Evolutionary conservation across 2,113 vertebrate genomes (phyloP).

Genomic region (Scomber japonicus): DNA sequence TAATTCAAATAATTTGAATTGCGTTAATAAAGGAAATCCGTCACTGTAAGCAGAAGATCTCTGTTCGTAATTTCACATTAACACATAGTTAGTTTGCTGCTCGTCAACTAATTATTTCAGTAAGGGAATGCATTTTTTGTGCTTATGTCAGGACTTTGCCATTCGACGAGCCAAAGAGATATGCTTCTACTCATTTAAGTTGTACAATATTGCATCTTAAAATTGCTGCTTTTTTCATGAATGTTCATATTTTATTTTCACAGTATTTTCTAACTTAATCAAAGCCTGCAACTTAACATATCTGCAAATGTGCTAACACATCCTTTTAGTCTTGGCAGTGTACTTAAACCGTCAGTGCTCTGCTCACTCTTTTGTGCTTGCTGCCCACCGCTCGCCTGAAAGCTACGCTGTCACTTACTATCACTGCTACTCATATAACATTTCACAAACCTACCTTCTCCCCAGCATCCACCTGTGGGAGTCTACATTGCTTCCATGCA

Average conservation of each 20-base stretch:
- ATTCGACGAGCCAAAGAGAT: not conserved
- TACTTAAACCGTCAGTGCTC: not conserved
- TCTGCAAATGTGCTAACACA: too few species aligned
- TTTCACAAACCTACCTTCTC: conserved; percentile 9
- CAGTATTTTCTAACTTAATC: too few species aligned
- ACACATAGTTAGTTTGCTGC: not conserved
- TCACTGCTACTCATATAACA: conserved; percentile 4
- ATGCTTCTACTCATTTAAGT: too few species aligned
- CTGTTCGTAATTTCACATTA: not conserved
- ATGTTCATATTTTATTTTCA: too few species aligned
- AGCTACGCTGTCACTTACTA: not conserved
- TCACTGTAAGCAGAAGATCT: not conserved
- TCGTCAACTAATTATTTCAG: conserved; percentile 5
- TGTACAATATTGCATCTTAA: too few species aligned
- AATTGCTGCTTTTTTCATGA: too few species aligned
- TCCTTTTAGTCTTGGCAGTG: too few species aligned
- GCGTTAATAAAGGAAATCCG: not conserved
- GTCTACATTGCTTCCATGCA: not conserved
- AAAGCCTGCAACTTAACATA: too few species aligned
- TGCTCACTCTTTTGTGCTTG: conserved; percentile 9
- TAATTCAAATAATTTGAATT: conserved; percentile 26
- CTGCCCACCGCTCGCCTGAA: not conserved
- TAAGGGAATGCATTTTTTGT: not conserved
- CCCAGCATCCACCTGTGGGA: not conserved
- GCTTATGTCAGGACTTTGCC: not conserved